A percentile compares a stretch with the other conserved stretches of the same genome.
Evolutionary conservation across 2,888 invertebrate genomes (phyloP).

Genomic region (Harpagoxenus sublaevis): DNA sequence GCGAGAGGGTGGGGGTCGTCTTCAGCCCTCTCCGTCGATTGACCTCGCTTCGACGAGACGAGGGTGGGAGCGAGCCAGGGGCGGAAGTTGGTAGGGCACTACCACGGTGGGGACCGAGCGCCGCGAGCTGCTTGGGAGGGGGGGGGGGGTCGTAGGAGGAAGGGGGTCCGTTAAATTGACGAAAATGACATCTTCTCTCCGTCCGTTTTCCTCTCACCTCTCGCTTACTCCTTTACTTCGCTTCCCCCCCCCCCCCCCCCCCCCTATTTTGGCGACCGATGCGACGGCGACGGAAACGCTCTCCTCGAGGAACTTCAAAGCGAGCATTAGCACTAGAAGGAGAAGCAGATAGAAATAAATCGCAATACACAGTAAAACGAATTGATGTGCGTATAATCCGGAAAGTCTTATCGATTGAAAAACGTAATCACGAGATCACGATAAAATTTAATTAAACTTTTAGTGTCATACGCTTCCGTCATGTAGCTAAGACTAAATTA

Average conservation of each 20-base stretch:
- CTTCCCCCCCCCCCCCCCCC: conserved; percentile 40
- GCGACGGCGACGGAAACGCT: conserved; percentile 61
- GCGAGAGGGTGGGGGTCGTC: conserved; percentile 76
- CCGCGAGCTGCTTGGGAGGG: conserved; percentile 59
- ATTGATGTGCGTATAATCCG: conserved; percentile 9
- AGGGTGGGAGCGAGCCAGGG: conserved; percentile 61
- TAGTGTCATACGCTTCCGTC: background rate
- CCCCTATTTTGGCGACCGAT: conserved; percentile 43
- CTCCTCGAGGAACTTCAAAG: conserved; percentile 67
- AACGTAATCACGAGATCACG: background rate
- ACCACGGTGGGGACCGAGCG: conserved; percentile 61
- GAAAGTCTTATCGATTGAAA: conserved; percentile 22
- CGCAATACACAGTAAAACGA: conserved; percentile 28
- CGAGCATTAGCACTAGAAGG: conserved; percentile 55
- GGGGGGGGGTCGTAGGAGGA: conserved; percentile 54
- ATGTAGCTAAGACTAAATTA: background rate
- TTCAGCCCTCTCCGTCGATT: conserved; percentile 84
- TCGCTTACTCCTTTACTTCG: conserved; percentile 17
- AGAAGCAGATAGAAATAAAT: conserved; percentile 35
- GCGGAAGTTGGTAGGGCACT: conserved; percentile 67
- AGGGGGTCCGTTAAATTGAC: conserved; percentile 81
- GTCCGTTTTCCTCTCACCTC: conserved; percentile 40
- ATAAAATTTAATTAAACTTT: conserved; percentile 29
- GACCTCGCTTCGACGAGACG: conserved; percentile 84
- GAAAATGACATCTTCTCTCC: conserved; percentile 81